Evolutionary conservation across 2,888 invertebrate genomes (phyloP).

Genomic region (Escarpia spicata): DNA sequence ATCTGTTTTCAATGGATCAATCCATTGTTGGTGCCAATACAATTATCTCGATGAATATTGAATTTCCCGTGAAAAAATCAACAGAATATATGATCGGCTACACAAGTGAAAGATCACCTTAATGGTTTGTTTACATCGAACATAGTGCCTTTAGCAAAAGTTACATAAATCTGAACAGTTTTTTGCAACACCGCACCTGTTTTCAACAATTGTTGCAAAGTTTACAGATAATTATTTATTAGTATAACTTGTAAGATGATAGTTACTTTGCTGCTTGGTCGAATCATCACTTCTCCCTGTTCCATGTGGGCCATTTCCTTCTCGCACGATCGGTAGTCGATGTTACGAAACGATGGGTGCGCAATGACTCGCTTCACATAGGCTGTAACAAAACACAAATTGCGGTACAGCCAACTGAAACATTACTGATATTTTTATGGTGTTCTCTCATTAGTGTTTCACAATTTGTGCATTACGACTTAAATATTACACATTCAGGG

Average conservation of each 20-base stretch:
- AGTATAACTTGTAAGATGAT: neutral
- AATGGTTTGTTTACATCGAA: too few species aligned
- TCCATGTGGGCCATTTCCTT: slow-evolving; percentile 90
- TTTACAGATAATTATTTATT: neutral
- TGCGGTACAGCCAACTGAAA: neutral
- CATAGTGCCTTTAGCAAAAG: too few species aligned
- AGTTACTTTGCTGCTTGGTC: slow-evolving; percentile 91
- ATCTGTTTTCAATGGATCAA: too few species aligned
- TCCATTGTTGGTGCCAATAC: too few species aligned
- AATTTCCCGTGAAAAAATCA: too few species aligned
- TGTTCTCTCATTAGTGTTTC: neutral
- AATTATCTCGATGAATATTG: too few species aligned
- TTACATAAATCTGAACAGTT: too few species aligned
- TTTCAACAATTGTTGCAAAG: neutral
- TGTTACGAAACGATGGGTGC: slow-evolving; percentile 97
- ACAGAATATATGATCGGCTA: too few species aligned
- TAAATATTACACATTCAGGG: neutral
- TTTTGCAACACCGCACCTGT: too few species aligned
- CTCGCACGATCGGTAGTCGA: slow-evolving; percentile 87
- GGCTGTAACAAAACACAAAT: slow-evolving; percentile 30
- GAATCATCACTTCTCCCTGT: slow-evolving; percentile 94
- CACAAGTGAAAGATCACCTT: too few species aligned
- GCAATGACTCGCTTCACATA: slow-evolving; percentile 88
- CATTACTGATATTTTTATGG: neutral
- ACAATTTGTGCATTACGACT: neutral